Percentiles rank a stretch among this genome's conserved stretches.
phyloP scores from a whole-genome alignment of 1,140 invertebrate species.

The Lordiphosa clarofinis region DNA sequence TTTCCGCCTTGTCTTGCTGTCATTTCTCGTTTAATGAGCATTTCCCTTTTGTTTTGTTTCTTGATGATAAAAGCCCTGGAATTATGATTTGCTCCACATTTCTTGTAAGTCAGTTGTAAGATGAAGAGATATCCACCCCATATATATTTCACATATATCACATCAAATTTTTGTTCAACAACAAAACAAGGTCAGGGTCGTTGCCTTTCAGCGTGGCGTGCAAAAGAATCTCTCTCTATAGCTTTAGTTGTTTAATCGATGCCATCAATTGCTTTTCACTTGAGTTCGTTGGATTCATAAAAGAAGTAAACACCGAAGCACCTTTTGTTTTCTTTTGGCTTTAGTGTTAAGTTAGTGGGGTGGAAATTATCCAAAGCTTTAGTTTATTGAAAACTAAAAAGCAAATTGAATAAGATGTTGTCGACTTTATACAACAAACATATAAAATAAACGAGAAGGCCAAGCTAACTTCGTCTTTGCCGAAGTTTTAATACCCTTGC shows the following conservation, averaged over 20 bases:
- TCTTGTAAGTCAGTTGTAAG: constrained; percentile 16
- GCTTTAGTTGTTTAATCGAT: constrained; percentile 60
- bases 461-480: too few species aligned
- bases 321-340: too few species aligned
- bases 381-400: too few species aligned
- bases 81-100: constrained; percentile 66
- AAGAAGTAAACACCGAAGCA: too few species aligned
- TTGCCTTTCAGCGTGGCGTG: constrained; percentile 17
- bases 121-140: constrained; percentile 6
- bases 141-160: too few species aligned
- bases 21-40: constrained; percentile 68
- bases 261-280: constrained; percentile 63
- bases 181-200: constrained; percentile 43
- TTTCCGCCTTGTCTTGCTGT: too few species aligned
- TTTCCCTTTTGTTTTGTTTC: constrained; percentile 50
- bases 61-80: constrained; percentile 57
- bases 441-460: too few species aligned
- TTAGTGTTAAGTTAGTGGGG: too few species aligned
- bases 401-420: too few species aligned
- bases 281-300: constrained; percentile 13
- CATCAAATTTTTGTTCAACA: background rate
- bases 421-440: too few species aligned
- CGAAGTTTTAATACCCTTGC: too few species aligned
- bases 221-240: background rate
- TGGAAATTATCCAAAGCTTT: too few species aligned